phyloP scores from a whole-genome alignment of 2,888 invertebrate species.

The Colostygia pectinataria region DNA sequence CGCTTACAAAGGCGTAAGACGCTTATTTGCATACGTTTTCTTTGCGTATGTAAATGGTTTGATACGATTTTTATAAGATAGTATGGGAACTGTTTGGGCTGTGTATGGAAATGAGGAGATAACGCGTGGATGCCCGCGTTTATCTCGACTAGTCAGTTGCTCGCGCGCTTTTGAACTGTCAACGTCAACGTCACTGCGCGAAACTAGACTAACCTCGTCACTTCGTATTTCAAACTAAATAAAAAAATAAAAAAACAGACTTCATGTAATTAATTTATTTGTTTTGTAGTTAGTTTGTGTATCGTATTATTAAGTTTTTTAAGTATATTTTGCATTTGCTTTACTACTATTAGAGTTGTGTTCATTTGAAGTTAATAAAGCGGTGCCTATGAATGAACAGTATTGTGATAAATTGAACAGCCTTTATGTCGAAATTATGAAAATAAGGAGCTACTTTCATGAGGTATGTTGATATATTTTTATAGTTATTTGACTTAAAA shows the following conservation, averaged over 20 bases:
- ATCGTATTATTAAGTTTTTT: too few species aligned
- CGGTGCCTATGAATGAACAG: conserved; percentile 55
- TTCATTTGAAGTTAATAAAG: conserved; percentile 26
- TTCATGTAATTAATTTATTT: not conserved
- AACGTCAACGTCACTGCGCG: conserved; percentile 65
- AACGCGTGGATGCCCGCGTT: conserved; percentile 62
- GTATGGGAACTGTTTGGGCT: conserved; percentile 64
- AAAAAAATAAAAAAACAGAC: not conserved
- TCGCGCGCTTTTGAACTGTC: conserved; percentile 72
- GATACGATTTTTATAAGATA: conserved; percentile 58
- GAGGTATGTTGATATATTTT: conserved; percentile 62
- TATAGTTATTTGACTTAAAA: not conserved
- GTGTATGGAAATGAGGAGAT: conserved; percentile 76
- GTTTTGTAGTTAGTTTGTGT: too few species aligned
- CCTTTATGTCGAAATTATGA: conserved; percentile 67
- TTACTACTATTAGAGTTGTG: conserved; percentile 6
- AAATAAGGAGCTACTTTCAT: conserved; percentile 73
- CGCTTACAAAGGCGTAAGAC: conserved; percentile 60
- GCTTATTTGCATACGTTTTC: conserved; percentile 76
- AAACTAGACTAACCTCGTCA: conserved; percentile 41
- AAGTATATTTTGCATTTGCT: not conserved
- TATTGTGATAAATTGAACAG: conserved; percentile 50
- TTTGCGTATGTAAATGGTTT: conserved; percentile 73
- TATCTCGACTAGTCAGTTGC: conserved; percentile 73
- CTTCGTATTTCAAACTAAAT: conserved; percentile 42